Conservation (phyloP, 2,113 vertebrate species). For the Ia io region DNA sequence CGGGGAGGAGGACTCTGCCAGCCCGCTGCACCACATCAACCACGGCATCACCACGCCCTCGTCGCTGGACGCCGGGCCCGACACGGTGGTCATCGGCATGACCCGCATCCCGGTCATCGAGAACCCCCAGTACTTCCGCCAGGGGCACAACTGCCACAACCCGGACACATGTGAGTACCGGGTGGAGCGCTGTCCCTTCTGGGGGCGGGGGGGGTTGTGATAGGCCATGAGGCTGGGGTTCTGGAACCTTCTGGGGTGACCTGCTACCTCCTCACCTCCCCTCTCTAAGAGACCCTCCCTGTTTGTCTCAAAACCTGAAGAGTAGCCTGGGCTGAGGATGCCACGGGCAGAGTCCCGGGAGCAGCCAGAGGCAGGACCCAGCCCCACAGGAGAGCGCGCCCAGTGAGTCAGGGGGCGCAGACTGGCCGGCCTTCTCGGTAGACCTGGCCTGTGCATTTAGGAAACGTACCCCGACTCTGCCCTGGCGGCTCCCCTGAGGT, state of each 20-base stretch:
- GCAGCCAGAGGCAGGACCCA: not conserved
- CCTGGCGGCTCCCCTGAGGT: not conserved
- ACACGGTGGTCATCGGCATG: conserved; percentile 98
- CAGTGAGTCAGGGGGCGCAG: not conserved
- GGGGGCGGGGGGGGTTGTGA: not conserved
- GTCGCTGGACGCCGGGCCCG: conserved; percentile 90
- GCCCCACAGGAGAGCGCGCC: not conserved
- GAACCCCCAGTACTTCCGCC: conserved; percentile 97
- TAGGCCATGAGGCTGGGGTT: conserved; percentile 1
- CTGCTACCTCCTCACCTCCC: conserved; percentile 29
- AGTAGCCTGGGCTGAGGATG: not conserved
- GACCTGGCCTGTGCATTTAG: not conserved
- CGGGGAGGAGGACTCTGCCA: conserved; percentile 97
- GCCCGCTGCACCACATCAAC: conserved; percentile 98
- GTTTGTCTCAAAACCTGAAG: not conserved
- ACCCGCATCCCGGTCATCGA: conserved; percentile 97
- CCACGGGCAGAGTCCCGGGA: not conserved
- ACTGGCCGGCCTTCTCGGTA: not conserved
- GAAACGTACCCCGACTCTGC: not conserved
- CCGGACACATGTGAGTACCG: conserved; percentile 95
- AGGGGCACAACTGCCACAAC: conserved; percentile 97
- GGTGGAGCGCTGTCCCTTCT: not conserved
- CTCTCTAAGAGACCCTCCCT: conserved; percentile 1
- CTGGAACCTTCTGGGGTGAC: conserved; percentile 43
- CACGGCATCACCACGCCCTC: conserved; percentile 95